Evolutionary conservation across 1,140 invertebrate species (phyloP), one percentile per base, ranked within the genome.

Genomic region (Lethocerus indicus): DNA sequence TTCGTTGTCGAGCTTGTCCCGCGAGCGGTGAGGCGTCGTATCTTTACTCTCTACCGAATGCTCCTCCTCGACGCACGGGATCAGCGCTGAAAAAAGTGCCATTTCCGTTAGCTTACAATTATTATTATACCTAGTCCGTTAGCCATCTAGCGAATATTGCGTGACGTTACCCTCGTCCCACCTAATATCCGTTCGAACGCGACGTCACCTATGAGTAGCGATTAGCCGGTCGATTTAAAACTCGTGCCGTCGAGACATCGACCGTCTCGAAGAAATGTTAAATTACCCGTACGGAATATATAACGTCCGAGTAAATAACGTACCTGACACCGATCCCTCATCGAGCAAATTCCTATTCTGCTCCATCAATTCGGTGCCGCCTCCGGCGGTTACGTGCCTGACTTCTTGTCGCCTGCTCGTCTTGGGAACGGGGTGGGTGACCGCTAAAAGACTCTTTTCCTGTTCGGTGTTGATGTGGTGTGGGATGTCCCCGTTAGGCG

Each of bases 381-480:
- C 71, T 45, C 72, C 75, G 1, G 78, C 72, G 21, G 78, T 72
- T 29, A 47, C 48, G 26, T 23, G 28, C 47, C 43, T 49, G 13
- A 50, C 51, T 49, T 79, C 77, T n/a, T 78, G 76, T 48, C 79
- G 66, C 18, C 81, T 65, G 0, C 82, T 79, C 1, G 82, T 80
- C 56, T 87, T 87, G 28, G 80, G 75, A 0, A 85, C 78, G 0
- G 84, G 83, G 66, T 87, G 86, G 16, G 86, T 80, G 16, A 81
- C 78, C 1, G 81, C 81, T 43, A 87, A 77, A 1, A 86, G 64
- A 51, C 79, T 81, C 61, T 86, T 87, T 56, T 84, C 80, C 58
- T 86, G 57, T 41, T 59, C 56, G 7, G 47, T 50, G 2, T 51
- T 47, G 9, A 47, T 49, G 20, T 53, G 52, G 32, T 59, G 56